These are phyloP conservation scores for Anser brachyrhynchus DNA, from an alignment of 2,113 vertebrate genomes.

Conservation along the genomic window DNA sequence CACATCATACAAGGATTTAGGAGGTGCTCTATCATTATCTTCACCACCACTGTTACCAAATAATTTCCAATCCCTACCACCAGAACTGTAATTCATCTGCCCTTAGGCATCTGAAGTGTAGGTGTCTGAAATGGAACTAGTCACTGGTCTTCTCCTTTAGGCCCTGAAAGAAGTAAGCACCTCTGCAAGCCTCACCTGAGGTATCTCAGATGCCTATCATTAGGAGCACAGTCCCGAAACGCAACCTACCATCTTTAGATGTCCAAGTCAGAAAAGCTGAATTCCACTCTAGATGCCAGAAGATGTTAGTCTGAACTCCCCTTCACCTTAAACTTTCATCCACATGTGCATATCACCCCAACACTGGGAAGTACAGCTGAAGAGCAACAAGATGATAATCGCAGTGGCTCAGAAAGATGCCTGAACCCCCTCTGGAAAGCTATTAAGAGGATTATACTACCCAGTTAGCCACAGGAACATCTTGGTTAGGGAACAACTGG, in stretches of 20 bases:
- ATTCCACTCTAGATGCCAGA: not conserved
- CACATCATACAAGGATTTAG: not conserved
- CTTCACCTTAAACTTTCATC: not conserved
- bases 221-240: not conserved
- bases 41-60: not conserved
- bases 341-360: not conserved
- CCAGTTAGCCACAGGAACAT: not conserved
- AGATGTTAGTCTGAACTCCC: not conserved
- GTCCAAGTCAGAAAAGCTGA: not conserved
- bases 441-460: not conserved
- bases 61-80: not conserved
- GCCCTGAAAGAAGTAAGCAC: not conserved
- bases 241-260: not conserved
- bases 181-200: not conserved
- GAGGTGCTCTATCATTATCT: not conserved
- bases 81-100: not conserved
- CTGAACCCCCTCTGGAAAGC: not conserved
- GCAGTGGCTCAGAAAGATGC: not conserved
- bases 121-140: not conserved
- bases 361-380: not conserved
- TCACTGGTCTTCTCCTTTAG: not conserved
- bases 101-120: not conserved
- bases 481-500: not conserved
- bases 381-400: not conserved
- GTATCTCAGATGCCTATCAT: not conserved